phyloP scores from a whole-genome alignment of 2,113 vertebrate species.

The Oostethus manadensis region DNA sequence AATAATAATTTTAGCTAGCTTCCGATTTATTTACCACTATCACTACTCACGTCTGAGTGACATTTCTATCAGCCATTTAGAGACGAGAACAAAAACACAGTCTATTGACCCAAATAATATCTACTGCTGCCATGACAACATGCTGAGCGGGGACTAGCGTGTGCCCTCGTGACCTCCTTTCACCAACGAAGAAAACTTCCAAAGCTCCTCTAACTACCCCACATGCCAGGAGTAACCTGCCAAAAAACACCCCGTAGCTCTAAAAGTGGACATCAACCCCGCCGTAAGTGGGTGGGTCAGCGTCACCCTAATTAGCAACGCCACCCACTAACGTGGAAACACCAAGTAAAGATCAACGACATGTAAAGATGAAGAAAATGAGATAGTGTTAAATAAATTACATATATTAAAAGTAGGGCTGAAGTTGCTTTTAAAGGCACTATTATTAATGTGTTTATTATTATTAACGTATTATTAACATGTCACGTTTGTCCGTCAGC shows the following conservation, averaged over 20 bases:
- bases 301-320: background rate
- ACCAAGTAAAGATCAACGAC: background rate
- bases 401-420: too few species aligned
- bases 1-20: too few species aligned
- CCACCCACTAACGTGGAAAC: background rate
- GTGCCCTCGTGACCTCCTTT: background rate
- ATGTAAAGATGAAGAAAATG: too few species aligned
- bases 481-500: too few species aligned
- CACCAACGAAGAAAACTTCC: conserved; percentile 12
- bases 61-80: too few species aligned
- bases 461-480: too few species aligned
- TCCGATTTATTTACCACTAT: too few species aligned
- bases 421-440: too few species aligned
- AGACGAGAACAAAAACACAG: too few species aligned
- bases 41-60: too few species aligned
- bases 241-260: conserved; percentile 24
- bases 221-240: conserved; percentile 25
- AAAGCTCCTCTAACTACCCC: background rate
- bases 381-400: too few species aligned
- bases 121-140: background rate
- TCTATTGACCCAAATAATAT: background rate
- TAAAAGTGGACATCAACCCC: conserved; percentile 16
- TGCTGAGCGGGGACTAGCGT: background rate
- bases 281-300: conserved; percentile 17
- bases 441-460: too few species aligned